These are phyloP conservation scores for Lycia hirtaria DNA, from an alignment of 2,888 invertebrate genomes.

Conservation along the genomic window DNA sequence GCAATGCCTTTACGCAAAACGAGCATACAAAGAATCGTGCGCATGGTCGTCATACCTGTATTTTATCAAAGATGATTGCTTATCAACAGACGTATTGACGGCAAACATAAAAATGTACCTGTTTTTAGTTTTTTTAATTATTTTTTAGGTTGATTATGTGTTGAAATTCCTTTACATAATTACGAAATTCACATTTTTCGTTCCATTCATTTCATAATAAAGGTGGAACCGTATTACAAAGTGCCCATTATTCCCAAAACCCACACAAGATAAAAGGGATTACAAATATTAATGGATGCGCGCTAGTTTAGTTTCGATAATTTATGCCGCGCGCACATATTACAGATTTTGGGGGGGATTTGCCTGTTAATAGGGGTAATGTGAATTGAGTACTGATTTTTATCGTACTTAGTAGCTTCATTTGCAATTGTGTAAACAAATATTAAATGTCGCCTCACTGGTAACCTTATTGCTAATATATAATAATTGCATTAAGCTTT, in stretches of 20 bases:
- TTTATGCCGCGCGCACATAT: conserved; percentile 41
- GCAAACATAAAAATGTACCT: too few relatives aligned
- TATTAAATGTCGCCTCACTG: too few relatives aligned
- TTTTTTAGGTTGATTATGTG: background rate
- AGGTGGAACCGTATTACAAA: conserved; percentile 5
- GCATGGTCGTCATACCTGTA: too few relatives aligned
- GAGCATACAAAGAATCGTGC: too few relatives aligned
- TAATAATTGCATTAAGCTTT: too few relatives aligned
- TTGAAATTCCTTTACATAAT: background rate
- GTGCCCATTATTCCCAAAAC: conserved; percentile 32
- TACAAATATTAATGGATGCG: conserved; percentile 67
- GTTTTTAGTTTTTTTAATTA: too few relatives aligned
- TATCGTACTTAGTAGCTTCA: too few relatives aligned
- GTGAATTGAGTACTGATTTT: conserved; percentile 17
- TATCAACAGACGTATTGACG: too few relatives aligned
- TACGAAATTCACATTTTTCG: conserved; percentile 8
- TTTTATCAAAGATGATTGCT: too few relatives aligned
- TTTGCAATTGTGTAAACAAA: too few relatives aligned
- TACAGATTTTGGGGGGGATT: conserved; percentile 44
- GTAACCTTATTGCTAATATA: too few relatives aligned
- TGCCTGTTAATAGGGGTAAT: conserved; percentile 25
- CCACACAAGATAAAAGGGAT: conserved; percentile 64
- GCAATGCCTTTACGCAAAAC: too few relatives aligned
- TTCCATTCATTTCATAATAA: conserved; percentile 9
- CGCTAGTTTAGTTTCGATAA: conserved; percentile 38